These are phyloP conservation scores for Zingel zingel DNA, from an alignment of 2,113 vertebrate genomes.

Conservation along the genomic window DNA sequence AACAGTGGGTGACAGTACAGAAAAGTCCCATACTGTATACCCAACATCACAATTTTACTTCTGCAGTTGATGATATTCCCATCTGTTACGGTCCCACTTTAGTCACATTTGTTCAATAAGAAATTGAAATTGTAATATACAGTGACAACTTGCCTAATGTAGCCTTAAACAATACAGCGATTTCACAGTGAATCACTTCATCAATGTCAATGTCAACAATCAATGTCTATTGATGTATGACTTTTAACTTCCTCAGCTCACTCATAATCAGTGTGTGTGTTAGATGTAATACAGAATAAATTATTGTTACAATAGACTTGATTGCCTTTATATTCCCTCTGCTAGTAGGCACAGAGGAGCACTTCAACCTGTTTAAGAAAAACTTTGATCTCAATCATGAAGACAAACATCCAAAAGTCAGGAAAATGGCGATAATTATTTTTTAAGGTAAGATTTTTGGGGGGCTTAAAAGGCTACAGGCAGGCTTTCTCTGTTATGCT, in stretches of 20 bases:
- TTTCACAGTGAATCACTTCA: constrained; percentile 22
- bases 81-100: not conserved
- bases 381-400: constrained; percentile 19
- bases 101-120: not conserved
- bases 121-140: constrained; percentile 10
- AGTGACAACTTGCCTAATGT: constrained; percentile 4
- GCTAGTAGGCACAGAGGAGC: constrained; percentile 7
- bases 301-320: constrained; percentile 10
- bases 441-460: constrained; percentile 30
- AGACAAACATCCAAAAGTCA: constrained; percentile 40
- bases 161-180: constrained; percentile 10
- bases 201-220: too few species aligned
- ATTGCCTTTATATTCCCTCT: constrained; percentile 23
- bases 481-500: constrained; percentile 10
- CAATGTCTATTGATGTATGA: not conserved
- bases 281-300: constrained; percentile 1
- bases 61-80: not conserved
- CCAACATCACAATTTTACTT: not conserved
- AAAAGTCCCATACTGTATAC: not conserved
- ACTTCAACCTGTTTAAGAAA: constrained; percentile 19
- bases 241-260: constrained; percentile 17
- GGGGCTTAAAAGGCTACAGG: constrained; percentile 31
- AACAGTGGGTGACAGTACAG: not conserved
- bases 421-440: constrained; percentile 27
- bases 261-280: constrained; percentile 31